Conservation (phyloP, 2,888 invertebrate species). For the Sesia apiformis region DNA sequence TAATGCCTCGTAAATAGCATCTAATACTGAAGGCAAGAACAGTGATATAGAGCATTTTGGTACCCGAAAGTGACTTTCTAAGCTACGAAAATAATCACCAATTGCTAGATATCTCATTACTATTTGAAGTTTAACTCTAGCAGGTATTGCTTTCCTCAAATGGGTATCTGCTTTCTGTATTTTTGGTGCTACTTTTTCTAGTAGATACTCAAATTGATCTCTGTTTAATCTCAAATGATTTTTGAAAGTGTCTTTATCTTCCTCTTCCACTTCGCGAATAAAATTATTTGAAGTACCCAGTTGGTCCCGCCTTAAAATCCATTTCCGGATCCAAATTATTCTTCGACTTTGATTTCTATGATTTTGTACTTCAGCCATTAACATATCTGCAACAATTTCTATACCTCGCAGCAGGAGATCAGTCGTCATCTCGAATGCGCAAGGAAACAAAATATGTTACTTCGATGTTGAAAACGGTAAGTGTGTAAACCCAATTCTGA, state of each 20-base stretch:
- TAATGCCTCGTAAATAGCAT: background rate
- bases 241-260: background rate
- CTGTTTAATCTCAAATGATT: constrained; percentile 6
- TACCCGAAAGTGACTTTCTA: background rate
- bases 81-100: constrained; percentile 6
- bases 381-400: no score
- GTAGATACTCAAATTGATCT: constrained; percentile 7
- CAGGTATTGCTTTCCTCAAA: constrained; percentile 4
- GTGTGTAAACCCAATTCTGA: no score
- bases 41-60: background rate
- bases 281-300: background rate
- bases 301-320: background rate
- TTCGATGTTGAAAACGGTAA: no score
- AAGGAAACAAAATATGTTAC: no score
- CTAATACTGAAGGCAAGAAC: background rate
- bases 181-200: constrained; percentile 1
- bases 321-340: background rate
- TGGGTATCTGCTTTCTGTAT: constrained; percentile 5
- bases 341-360: no score
- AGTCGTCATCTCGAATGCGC: no score
- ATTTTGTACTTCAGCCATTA: no score
- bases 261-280: background rate
- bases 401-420: no score
- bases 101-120: constrained; percentile 7
- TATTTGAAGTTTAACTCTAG: constrained; percentile 6